These are phyloP conservation scores for Gryllus bimaculatus DNA, from an alignment of 1,140 invertebrate species.

Conservation along the genomic window DNA sequence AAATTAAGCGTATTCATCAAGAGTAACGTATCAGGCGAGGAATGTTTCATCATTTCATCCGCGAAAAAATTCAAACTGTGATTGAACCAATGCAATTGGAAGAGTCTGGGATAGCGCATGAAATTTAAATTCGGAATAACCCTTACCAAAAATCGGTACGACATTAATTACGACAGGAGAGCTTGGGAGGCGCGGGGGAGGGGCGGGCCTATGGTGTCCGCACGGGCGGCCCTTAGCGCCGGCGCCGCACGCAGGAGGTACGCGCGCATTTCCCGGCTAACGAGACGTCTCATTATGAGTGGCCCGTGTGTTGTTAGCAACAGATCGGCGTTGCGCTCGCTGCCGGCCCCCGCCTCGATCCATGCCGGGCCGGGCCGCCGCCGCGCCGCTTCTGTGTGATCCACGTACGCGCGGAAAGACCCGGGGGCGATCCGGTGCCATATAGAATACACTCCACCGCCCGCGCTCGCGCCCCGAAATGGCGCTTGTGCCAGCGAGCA, in stretches of 20 bases:
- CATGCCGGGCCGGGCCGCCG: too few species aligned
- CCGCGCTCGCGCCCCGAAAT: background rate
- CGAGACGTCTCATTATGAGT: conserved; percentile 1
- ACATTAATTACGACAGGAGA: background rate
- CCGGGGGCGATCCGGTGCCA: background rate
- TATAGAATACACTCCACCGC: background rate
- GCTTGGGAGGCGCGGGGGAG: background rate
- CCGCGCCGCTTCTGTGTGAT: background rate
- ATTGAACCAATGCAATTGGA: too few species aligned
- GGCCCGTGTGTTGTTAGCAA: background rate
- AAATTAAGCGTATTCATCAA: too few species aligned
- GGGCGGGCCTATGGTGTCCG: background rate
- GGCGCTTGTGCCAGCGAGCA: background rate
- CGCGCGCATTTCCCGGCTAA: background rate
- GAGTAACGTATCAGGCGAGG: too few species aligned
- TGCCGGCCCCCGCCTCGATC: too few species aligned
- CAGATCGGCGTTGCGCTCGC: background rate
- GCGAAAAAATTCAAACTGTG: too few species aligned
- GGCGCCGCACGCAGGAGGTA: background rate
- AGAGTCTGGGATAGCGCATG: too few species aligned
- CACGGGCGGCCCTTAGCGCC: background rate
- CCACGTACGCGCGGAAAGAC: background rate
- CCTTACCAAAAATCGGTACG: too few species aligned
- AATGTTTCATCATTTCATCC: too few species aligned
- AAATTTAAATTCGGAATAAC: too few species aligned